A percentile compares a stretch with the other conserved stretches of the same genome.
Evolutionary conservation across 2,113 vertebrate genomes (phyloP).

Genomic region (Microtus pennsylvanicus): DNA sequence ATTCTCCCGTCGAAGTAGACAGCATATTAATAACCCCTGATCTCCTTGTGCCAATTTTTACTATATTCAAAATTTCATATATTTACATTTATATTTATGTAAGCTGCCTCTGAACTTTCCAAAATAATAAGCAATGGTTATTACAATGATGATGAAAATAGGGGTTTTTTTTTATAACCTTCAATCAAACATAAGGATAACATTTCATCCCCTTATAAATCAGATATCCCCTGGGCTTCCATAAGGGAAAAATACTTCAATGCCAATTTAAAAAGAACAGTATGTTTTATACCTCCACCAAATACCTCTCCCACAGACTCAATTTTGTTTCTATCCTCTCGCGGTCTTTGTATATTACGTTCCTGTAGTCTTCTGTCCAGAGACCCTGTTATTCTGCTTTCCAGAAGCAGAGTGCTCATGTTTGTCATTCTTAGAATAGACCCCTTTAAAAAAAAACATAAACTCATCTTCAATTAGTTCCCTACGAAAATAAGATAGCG

Average conservation of each 20-base stretch:
- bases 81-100: conserved; percentile 24
- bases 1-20: neutral
- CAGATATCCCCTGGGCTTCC: neutral
- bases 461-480: neutral
- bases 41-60: neutral
- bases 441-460: neutral
- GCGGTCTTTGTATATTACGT: neutral
- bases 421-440: neutral
- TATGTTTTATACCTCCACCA: neutral
- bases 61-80: neutral
- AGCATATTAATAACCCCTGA: neutral
- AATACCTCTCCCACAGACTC: conserved; percentile 11
- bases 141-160: neutral
- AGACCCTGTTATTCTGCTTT: neutral
- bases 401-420: neutral
- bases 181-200: neutral
- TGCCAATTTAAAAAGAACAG: conserved; percentile 20
- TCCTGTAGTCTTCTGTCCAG: neutral
- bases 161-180: neutral
- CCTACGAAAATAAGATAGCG: neutral
- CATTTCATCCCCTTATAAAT: neutral
- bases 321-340: neutral
- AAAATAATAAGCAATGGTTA: neutral
- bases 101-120: conserved; percentile 16
- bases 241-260: neutral